Evolutionary conservation across 1,140 invertebrate genomes (phyloP).

Genomic region (Pantala flavescens): DNA sequence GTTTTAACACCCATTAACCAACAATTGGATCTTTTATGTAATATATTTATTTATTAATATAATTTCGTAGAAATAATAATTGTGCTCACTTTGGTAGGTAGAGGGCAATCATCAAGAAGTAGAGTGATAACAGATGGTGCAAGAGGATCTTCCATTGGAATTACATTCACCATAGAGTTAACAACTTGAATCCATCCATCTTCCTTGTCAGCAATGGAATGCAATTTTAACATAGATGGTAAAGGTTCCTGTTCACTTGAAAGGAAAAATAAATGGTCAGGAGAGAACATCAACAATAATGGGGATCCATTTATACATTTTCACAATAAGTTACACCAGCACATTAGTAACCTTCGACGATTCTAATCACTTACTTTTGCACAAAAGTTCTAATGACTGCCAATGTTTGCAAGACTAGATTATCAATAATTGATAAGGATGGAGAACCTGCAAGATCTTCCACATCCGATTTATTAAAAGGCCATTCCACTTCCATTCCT

Average conservation of each 20-base stretch:
- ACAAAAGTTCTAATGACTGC: conserved; percentile 67
- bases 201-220: conserved; percentile 79
- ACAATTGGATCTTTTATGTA: too few species aligned
- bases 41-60: too few species aligned
- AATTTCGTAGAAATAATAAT: too few species aligned
- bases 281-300: neutral
- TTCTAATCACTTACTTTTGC: conserved; percentile 57
- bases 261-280: conserved; percentile 23
- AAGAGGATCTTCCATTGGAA: conserved; percentile 76
- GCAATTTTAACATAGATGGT: conserved; percentile 66
- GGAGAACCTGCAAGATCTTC: neutral
- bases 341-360: neutral
- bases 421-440: conserved; percentile 41
- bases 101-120: conserved; percentile 80
- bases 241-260: conserved; percentile 78
- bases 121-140: conserved; percentile 85
- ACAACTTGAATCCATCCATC: conserved; percentile 86
- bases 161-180: conserved; percentile 73
- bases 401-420: conserved; percentile 68
- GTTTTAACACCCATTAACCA: too few species aligned
- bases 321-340: too few species aligned
- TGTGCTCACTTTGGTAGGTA: conserved; percentile 71
- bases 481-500: neutral
- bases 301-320: too few species aligned
- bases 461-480: neutral